phyloP scores from a whole-genome alignment of 2,113 vertebrate genomes.

The Aix galericulata region DNA sequence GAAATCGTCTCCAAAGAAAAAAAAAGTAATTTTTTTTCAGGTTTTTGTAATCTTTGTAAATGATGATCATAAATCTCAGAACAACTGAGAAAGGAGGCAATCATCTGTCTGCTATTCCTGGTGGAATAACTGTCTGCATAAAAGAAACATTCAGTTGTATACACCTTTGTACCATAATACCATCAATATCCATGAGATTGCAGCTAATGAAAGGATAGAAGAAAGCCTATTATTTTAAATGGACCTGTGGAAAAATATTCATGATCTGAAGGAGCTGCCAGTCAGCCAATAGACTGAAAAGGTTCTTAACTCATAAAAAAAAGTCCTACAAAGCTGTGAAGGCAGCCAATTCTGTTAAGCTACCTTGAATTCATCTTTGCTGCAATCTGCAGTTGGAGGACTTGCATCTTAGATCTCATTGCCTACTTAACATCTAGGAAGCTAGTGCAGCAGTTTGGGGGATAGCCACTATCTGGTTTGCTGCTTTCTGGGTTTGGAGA shows the following conservation, averaged over 20 bases:
- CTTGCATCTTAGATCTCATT: not conserved
- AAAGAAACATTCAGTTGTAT: not conserved
- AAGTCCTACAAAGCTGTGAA: not conserved
- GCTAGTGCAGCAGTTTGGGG: not conserved
- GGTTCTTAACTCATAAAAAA: not conserved
- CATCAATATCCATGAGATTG: not conserved
- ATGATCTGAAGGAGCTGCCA: not conserved
- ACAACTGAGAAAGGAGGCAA: not conserved
- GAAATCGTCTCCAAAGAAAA: not conserved
- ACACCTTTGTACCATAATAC: not conserved
- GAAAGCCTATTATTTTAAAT: not conserved
- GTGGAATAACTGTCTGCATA: not conserved
- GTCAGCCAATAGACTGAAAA: not conserved
- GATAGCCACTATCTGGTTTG: not conserved
- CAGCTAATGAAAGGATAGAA: not conserved
- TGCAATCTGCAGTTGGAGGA: not conserved
- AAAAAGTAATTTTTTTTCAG: not conserved
- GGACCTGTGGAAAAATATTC: not conserved
- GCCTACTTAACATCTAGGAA: not conserved
- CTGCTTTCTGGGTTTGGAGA: not conserved
- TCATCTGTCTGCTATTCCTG: not conserved
- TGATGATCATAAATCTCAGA: not conserved
- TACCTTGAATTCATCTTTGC: not conserved
- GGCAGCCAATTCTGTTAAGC: not conserved
- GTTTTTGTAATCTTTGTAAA: not conserved